Evolutionary conservation across 2,888 invertebrate genomes (phyloP), one percentile per base, ranked within the genome.

Genomic region (Trachelus stipa): DNA sequence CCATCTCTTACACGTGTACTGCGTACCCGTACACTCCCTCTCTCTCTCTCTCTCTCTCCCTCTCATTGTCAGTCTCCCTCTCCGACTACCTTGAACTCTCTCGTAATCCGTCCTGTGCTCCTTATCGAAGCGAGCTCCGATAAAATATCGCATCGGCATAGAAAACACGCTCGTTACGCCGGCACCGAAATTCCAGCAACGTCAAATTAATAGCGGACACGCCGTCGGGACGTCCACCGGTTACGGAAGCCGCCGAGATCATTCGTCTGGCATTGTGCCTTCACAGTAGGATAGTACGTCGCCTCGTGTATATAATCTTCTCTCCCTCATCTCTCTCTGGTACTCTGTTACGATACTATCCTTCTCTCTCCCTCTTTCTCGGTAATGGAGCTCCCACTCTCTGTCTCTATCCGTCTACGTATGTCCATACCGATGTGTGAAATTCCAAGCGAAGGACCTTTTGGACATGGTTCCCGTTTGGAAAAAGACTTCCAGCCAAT

Each of bases 201-300:
- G 77, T 81, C 81, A 84, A 82, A 85, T 87, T 86, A 86, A 87
- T 87, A 83, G 85, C 82, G 84, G 78, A 87, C 87, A 83, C 80
- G 82, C 78, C 82, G 79, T 81, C 78, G 77, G 73, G 80, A 81
- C 79, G 80, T 75, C 69, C 40, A 68, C 69, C 76, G 81, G 76
- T 84, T 84, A 82, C 84, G 85, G 84, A 87, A 86, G 87, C 82
- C 79, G 79, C 76, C 76, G 77, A 80, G 83, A 81, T 81, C 83
- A 85, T 85, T 81, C 83, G 83, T 85, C 80, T 76, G 80, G 73
- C 82, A 85, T 86, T 86, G 87, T 85, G 83, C 81, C 82, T 81
- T 83, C 85, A 77, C 87, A 85, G 87, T 86, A 80, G 87, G 87
- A 82, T 82, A 80, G 82, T 71, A 71, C 71, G 71, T 71, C 71